These are phyloP conservation scores for Lonchura striata DNA, from an alignment of 2,113 vertebrate species.

Conservation along the genomic window DNA sequence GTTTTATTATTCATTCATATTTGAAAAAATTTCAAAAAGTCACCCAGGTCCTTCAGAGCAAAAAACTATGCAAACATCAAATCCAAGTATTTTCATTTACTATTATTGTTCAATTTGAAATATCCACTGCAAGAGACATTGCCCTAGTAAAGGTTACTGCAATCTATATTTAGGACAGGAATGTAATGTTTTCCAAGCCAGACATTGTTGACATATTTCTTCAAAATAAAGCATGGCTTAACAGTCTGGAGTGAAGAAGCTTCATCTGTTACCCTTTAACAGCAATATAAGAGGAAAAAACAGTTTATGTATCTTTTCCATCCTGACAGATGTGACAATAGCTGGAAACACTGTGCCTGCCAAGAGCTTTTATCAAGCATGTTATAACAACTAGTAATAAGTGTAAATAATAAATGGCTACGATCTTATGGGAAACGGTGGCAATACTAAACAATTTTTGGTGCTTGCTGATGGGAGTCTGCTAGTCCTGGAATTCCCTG, in stretches of 20 bases:
- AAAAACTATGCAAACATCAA: neutral
- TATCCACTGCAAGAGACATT: neutral
- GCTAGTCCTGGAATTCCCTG: constrained; percentile 84
- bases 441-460: constrained; percentile 84
- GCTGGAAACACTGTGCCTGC: constrained; percentile 79
- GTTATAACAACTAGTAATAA: constrained; percentile 89
- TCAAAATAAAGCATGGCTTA: constrained; percentile 55
- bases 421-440: constrained; percentile 78
- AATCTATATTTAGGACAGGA: constrained; percentile 31
- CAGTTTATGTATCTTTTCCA: constrained; percentile 75
- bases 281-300: constrained; percentile 61
- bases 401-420: constrained; percentile 92
- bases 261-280: constrained; percentile 60
- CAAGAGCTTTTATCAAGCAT: constrained; percentile 89
- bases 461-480: constrained; percentile 85
- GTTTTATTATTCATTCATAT: neutral
- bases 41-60: neutral
- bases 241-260: constrained; percentile 49
- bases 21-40: neutral
- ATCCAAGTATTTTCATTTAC: neutral
- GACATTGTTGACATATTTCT: constrained; percentile 25
- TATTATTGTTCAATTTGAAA: neutral
- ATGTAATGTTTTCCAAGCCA: constrained; percentile 41
- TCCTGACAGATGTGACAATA: constrained; percentile 84
- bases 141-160: neutral